These are phyloP conservation scores for Struthio camelus DNA, from an alignment of 2,113 vertebrate species.

Conservation along the genomic window DNA sequence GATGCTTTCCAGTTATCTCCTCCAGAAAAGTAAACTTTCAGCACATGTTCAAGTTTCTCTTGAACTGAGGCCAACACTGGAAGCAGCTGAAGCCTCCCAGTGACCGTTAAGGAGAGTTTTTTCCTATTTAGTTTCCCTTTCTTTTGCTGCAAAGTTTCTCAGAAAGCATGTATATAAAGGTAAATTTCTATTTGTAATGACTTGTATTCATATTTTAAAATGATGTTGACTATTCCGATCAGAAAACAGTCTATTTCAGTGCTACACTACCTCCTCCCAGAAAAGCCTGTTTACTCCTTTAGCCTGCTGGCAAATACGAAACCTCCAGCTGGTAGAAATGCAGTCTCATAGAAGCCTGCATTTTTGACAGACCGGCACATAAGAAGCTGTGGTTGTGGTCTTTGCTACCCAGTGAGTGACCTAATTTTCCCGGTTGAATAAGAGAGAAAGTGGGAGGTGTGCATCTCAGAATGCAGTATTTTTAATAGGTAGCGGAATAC, in stretches of 20 bases:
- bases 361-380: not conserved
- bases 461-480: not conserved
- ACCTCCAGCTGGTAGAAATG: not conserved
- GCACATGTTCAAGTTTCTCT: not conserved
- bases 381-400: not conserved
- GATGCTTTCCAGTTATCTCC: fast-evolving
- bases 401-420: conserved; percentile 9
- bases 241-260: not conserved
- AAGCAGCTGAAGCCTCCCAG: not conserved
- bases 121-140: not conserved
- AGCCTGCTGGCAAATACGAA: not conserved
- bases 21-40: not conserved
- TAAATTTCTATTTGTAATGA: not conserved
- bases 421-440: not conserved
- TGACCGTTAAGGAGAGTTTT: not conserved
- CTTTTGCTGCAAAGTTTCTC: not conserved
- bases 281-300: not conserved
- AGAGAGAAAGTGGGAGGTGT: not conserved
- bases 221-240: not conserved
- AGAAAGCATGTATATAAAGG: not conserved
- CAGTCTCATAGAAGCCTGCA: not conserved
- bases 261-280: not conserved
- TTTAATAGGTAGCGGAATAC: not conserved
- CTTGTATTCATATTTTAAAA: not conserved
- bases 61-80: not conserved